phyloP scores from a whole-genome alignment of 2,888 invertebrate genomes.

The Dorcus hopei region DNA sequence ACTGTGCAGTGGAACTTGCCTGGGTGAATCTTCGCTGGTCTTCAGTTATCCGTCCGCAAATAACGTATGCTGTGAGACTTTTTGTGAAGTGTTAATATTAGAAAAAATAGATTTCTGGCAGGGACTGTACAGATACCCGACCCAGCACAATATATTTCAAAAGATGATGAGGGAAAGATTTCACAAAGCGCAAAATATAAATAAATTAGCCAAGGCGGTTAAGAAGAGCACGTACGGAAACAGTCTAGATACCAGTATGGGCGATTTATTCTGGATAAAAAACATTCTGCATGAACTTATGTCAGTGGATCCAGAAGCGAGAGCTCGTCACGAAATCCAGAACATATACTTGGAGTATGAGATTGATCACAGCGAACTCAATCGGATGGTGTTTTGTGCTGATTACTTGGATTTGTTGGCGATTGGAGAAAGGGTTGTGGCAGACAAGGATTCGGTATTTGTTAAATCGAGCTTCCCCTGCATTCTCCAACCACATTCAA shows the following conservation, averaged over 20 bases:
- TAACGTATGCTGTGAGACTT: constrained; percentile 11
- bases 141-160: neutral
- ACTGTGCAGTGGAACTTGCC: constrained; percentile 20
- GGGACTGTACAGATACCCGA: neutral
- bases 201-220: constrained; percentile 1
- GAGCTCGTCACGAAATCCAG: constrained; percentile 17
- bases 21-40: constrained; percentile 20
- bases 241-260: constrained; percentile 3
- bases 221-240: neutral
- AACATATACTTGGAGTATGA: constrained; percentile 23
- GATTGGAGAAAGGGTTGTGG: constrained; percentile 20
- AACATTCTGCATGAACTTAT: constrained; percentile 22
- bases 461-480: constrained; percentile 22
- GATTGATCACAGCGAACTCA: constrained; percentile 13
- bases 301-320: constrained; percentile 16
- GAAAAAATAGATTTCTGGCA: constrained; percentile 8
- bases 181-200: neutral
- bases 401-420: constrained; percentile 21
- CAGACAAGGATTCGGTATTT: constrained; percentile 22
- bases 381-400: constrained; percentile 16
- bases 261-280: constrained; percentile 23
- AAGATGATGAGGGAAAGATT: constrained; percentile 3
- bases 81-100: constrained; percentile 12
- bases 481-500: constrained; percentile 20
- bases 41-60: constrained; percentile 6